Evolutionary conservation across 2,113 vertebrate species (phyloP).

Genomic region (Odobenus rosmarus): DNA sequence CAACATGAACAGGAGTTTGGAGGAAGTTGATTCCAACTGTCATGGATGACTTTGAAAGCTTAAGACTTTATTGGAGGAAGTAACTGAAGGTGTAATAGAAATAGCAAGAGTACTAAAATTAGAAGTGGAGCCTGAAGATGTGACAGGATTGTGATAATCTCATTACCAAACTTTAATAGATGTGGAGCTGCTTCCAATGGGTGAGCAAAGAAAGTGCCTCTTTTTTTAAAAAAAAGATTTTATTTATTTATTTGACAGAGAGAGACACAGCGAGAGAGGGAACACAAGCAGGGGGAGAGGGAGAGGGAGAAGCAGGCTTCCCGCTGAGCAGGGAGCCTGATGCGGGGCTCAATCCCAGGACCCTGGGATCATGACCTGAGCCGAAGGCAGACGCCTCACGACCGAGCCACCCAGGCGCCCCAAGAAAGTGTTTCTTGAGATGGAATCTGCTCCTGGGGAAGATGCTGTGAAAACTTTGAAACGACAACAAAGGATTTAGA

Average conservation of each 20-base stretch:
- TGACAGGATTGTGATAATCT: not conserved
- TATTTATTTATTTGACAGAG: no score
- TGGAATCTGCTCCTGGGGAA: not conserved
- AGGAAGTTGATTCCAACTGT: not conserved
- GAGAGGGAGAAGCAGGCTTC: no score
- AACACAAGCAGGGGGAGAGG: no score
- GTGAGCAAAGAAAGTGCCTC: not conserved
- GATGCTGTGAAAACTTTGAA: not conserved
- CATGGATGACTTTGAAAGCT: not conserved
- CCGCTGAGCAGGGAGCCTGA: no score
- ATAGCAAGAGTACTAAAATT: not conserved
- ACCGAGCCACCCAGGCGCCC: no score
- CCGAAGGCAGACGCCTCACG: no score
- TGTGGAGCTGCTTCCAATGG: not conserved
- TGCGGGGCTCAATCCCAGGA: no score
- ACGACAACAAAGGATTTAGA: not conserved
- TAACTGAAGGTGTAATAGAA: not conserved
- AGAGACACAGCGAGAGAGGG: no score
- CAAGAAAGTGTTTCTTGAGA: not conserved
- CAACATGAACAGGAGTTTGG: not conserved
- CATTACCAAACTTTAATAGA: not conserved
- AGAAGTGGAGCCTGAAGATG: not conserved
- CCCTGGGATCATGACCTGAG: no score
- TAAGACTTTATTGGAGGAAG: not conserved
- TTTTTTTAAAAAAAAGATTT: no score